phyloP scores from a whole-genome alignment of 2,888 invertebrate species.

The Mylabris sibirica region DNA sequence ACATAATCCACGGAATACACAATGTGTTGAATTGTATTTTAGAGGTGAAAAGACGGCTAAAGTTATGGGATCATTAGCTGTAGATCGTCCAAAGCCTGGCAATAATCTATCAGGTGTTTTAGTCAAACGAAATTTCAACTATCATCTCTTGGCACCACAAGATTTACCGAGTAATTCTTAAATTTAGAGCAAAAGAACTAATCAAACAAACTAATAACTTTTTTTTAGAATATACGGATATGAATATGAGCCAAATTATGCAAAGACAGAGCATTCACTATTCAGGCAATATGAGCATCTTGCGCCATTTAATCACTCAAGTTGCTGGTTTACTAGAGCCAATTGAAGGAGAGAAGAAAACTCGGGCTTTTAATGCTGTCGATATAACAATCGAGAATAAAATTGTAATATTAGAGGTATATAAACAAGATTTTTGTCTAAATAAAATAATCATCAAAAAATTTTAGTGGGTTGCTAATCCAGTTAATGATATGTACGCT shows the following conservation, averaged over 20 bases:
- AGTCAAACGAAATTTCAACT: slow-evolving; percentile 97
- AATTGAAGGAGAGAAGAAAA: slow-evolving; percentile 73
- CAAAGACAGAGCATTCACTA: slow-evolving; percentile 93
- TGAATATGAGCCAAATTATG: slow-evolving; percentile 90
- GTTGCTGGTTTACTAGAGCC: slow-evolving; percentile 79
- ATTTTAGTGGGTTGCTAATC: slow-evolving; percentile 87
- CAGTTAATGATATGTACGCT: slow-evolving; percentile 97
- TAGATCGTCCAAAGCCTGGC: slow-evolving; percentile 80
- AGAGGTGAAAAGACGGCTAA: slow-evolving; percentile 98
- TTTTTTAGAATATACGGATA: slow-evolving; percentile 88
- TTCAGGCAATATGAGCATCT: slow-evolving; percentile 74
- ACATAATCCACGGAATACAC: slow-evolving; percentile 96
- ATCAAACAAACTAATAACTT: slow-evolving; percentile 9
- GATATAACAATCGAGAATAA: slow-evolving; percentile 83
- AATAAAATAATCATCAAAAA: too few species aligned
- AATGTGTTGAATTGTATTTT: slow-evolving; percentile 91
- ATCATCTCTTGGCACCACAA: slow-evolving; percentile 89
- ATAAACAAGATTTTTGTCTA: not conserved
- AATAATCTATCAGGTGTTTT: slow-evolving; percentile 88
- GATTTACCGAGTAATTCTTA: slow-evolving; percentile 84
- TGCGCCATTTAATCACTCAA: slow-evolving; percentile 80
- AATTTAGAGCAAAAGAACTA: not conserved
- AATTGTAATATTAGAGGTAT: slow-evolving; percentile 83
- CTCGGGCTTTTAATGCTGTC: slow-evolving; percentile 83
- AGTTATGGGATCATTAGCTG: slow-evolving; percentile 93